Evolutionary conservation across 2,888 invertebrate species (phyloP), one percentile per base, ranked within the genome.

Genomic region (Idaea dimidiata): DNA sequence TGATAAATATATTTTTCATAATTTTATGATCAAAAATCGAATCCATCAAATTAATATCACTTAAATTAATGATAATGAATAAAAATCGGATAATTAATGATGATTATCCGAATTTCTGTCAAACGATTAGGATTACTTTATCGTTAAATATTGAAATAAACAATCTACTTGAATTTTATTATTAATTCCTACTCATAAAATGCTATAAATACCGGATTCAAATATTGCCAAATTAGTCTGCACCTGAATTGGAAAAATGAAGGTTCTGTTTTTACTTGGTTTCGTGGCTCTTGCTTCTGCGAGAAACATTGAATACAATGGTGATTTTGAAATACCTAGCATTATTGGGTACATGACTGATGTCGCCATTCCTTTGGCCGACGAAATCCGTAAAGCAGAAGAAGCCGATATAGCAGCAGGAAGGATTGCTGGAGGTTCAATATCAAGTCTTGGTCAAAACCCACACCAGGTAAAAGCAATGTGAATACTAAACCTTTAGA

Each of bases 301-400:
- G 10, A 43, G 43, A 43, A 43, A 10, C 43, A 43, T 43, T 14
- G 43, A 43, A 3, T 14, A 43, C 10, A 14, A 71, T 56, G 59
- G 63, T 18, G 62, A 65, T 59, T 64, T 63, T 54, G 56, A 8
- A 57, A 18, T 7, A 63, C 64, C 58, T 66, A 67, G 59, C 71
- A 76, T 74, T 0, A 73, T 67, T 65, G 82, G 82, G 5, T 87
- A 86, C 63, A 64, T 84, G 17, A 66, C 72, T 17, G 82, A 75
- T 33, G 71, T 73, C 65, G 85, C 83, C 16, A 78, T 87, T 57
- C 81, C 84, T 0, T 67, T 69, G 62, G 84, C 79, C 1, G 78
- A 84, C 57, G 74, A 73, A 61, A 78, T 86, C 43, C 74, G 67
- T 3, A 71, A 74, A 43, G 73, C 75, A 1, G 86, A 86, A 59